Base-by-base conservation (phyloP, 2,113 vertebrate species). In the Beaufortia kweichowensis region DNA sequence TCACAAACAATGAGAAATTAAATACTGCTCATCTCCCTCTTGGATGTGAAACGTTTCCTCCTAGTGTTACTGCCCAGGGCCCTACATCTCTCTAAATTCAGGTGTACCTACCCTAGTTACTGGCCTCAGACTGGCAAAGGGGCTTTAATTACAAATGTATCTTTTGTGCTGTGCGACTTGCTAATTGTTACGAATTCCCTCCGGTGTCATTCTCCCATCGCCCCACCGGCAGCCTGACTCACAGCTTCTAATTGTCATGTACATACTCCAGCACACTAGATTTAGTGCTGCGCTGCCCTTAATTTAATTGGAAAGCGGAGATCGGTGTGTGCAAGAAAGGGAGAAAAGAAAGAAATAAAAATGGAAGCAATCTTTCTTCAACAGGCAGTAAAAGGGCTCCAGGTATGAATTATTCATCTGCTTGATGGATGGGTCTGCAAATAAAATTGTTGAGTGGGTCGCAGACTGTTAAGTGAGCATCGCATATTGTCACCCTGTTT, bases 251-350 rank as follows among this genome's bases (percentile, higher is more conserved):
- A 92, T 93, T 91, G 91, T 92, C 88, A 88, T 90, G 89, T 91
- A 87, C 86, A 88, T 85, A 85, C 85, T 85, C 85, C 86, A 67
- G 83, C 87, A 46, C 84, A 86, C 84, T 89, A 87, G 90, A 91
- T 91, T 91, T 89, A 91, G 89, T 90, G 89, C 88, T 66, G 87
- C 82, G 75, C 86, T 88, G 86, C 88, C 89, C 87, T 90, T 92
- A 91, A 93, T 92, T 92, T 91, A 92, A 93, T 91, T 92, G 90
- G 91, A 91, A 91, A 84, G 65, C 82, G 86, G 84, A 86, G 83
- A 84, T 85, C 86, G 83, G 82, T 85, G 88, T 82, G 84, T 83
- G 85, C 24, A 61, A 41, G 35, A 72, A 78, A 75, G 31, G 46
- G 86, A 86, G 88, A 87, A 88, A 89, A 90, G 84, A 89, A 88